A percentile compares a stretch with the other conserved stretches of the same genome.
These are phyloP conservation scores for Acleris holmiana DNA, from an alignment of 2,888 invertebrate species.

Conservation along the genomic window DNA sequence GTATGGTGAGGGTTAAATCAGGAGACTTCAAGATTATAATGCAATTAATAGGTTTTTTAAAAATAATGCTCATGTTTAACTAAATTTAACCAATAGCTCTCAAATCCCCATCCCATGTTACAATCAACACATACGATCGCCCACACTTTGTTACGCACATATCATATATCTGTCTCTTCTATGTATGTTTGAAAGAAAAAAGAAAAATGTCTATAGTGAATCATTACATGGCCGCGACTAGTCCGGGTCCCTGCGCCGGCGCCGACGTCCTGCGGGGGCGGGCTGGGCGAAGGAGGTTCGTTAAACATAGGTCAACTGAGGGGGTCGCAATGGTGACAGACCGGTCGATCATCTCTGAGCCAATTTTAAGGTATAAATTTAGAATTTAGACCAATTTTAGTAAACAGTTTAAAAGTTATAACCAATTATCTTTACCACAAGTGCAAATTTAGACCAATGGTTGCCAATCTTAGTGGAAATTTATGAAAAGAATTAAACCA, in stretches of 20 bases:
- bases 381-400: too few relatives aligned
- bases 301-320: constrained; percentile 47
- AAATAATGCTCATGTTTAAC: background rate
- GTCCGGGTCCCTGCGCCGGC: constrained; percentile 57
- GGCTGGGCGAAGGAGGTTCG: constrained; percentile 59
- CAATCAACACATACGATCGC: constrained; percentile 79
- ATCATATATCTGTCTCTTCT: constrained; percentile 78
- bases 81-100: constrained; percentile 15
- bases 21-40: too few relatives aligned
- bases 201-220: constrained; percentile 73
- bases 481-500: too few relatives aligned
- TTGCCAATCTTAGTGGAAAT: too few relatives aligned
- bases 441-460: too few relatives aligned
- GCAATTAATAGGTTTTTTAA: too few relatives aligned
- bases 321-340: constrained; percentile 23
- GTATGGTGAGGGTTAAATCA: too few relatives aligned
- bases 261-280: constrained; percentile 63
- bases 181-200: constrained; percentile 68
- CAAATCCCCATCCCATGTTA: constrained; percentile 41
- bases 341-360: background rate
- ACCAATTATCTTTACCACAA: too few relatives aligned
- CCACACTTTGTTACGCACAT: constrained; percentile 83
- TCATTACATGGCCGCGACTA: constrained; percentile 76
- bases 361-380: too few relatives aligned
- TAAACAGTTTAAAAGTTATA: too few relatives aligned